These are phyloP conservation scores for Anabas testudineus DNA, from an alignment of 2,797 vertebrate genomes.

Conservation along the genomic window DNA sequence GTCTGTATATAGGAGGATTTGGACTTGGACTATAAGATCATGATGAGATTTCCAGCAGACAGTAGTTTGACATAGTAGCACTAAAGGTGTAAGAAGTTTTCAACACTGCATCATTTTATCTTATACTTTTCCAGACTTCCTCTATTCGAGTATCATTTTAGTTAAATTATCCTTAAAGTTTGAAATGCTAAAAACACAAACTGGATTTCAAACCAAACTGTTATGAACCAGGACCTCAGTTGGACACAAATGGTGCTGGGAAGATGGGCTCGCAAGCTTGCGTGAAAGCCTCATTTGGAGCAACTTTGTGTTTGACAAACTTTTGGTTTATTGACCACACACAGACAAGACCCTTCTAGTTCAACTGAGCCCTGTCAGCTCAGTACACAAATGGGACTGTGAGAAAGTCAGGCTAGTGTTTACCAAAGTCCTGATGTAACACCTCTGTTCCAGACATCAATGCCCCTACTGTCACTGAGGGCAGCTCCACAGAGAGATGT, in stretches of 20 bases:
- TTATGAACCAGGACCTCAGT: constrained; percentile 29
- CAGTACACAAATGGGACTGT: constrained; percentile 82
- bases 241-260: constrained; percentile 67
- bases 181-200: constrained; percentile 18
- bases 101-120: too few relatives aligned
- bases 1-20: constrained; percentile 1
- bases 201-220: constrained; percentile 31
- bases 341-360: constrained; percentile 84
- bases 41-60: constrained; percentile 6
- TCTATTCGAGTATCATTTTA: not conserved
- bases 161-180: not conserved
- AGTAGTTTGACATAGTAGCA: not conserved
- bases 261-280: constrained; percentile 51
- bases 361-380: constrained; percentile 75
- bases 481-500: constrained; percentile 72
- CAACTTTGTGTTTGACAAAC: constrained; percentile 85
- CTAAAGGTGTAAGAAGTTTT: not conserved
- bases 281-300: constrained; percentile 77
- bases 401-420: constrained; percentile 82
- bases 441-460: constrained; percentile 83
- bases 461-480: constrained; percentile 76
- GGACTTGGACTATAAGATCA: not conserved
- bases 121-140: not conserved
- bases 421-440: constrained; percentile 82
- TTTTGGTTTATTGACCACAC: constrained; percentile 86